phyloP scores from a whole-genome alignment of 2,888 invertebrate genomes.

The Temnothorax ravouxi region DNA sequence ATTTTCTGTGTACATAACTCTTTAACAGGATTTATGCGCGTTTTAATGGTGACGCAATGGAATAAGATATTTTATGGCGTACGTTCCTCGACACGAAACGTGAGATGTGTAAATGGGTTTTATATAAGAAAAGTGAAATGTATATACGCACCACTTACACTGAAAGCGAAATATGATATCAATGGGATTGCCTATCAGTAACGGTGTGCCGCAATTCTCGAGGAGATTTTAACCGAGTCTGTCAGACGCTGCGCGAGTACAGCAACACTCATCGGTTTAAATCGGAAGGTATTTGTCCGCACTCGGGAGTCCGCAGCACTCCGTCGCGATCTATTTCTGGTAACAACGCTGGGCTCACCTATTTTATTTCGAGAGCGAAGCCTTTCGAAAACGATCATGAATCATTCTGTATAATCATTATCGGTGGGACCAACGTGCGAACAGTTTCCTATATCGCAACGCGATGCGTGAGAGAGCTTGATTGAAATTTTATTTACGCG shows the following conservation, averaged over 20 bases:
- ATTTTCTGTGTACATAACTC: not conserved
- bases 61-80: not conserved
- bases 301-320: not conserved
- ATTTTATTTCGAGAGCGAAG: slow-evolving; percentile 19
- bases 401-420: not conserved
- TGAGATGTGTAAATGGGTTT: not conserved
- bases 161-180: slow-evolving; percentile 33
- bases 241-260: not conserved
- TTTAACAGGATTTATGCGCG: not conserved
- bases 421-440: not conserved
- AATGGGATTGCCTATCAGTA: not conserved
- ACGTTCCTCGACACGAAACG: not conserved
- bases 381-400: slow-evolving; percentile 3
- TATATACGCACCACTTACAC: slow-evolving; percentile 3
- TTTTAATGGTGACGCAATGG: not conserved
- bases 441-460: not conserved
- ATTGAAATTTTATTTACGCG: slow-evolving; percentile 27
- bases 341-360: slow-evolving; percentile 9
- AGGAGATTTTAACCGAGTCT: not conserved
- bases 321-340: slow-evolving; percentile 21
- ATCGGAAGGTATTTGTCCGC: slow-evolving; percentile 17
- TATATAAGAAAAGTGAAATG: not conserved
- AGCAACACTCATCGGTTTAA: slow-evolving; percentile 16
- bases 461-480: not conserved
- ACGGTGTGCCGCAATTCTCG: not conserved